Evolutionary conservation across 2,888 invertebrate genomes (phyloP), one percentile per base, ranked within the genome.

Genomic region (Liposcelis brunnea): DNA sequence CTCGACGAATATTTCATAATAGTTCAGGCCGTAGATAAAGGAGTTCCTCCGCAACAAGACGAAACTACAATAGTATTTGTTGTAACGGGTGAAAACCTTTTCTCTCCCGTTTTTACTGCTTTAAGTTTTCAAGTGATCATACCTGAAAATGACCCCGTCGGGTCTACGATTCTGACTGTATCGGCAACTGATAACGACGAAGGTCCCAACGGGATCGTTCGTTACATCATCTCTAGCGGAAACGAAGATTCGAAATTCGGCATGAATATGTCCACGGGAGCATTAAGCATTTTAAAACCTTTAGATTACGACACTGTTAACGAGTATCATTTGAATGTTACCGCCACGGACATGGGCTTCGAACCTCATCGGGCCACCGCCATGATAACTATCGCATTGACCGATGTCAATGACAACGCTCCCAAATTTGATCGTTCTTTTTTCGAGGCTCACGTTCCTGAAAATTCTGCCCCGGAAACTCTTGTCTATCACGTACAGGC

Each of bases 341-440:
- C 86, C 0, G 93, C 89, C 0, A 73, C 72, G 50, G 94, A 95
- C 65, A 66, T 85, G 43, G 93, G 83, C 2, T 89, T 86, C 58
- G 77, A 82, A 52, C 71, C 83, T 0, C 75, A 74, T 53, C 74
- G 74, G 56, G 75, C 86, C 0, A 77, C 80, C 4, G 86, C 86
- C 0, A 80, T 81, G 54, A 66, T 93, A 6, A 85, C 83, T 1
- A 80, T 95, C 1, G 82, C 80, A 44, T 69, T 95, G 1, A 86
- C 85, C 0, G 94, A 95, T 59, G 84, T 93, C 32, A 94, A 91
- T 58, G 91, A 95, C 57, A 93, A 94, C 61, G 77, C 87, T 8
- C 94, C 94, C 0, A 66, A 70, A 11, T 95, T 94, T 58, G 80
- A 83, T 60, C 79, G 81, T 58, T 69, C 74, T 0, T 64, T 70